Percentiles rank a stretch among this genome's conserved stretches.
Evolutionary conservation across 2,888 invertebrate species (phyloP).

Genomic region (Abrostola triplasia): DNA sequence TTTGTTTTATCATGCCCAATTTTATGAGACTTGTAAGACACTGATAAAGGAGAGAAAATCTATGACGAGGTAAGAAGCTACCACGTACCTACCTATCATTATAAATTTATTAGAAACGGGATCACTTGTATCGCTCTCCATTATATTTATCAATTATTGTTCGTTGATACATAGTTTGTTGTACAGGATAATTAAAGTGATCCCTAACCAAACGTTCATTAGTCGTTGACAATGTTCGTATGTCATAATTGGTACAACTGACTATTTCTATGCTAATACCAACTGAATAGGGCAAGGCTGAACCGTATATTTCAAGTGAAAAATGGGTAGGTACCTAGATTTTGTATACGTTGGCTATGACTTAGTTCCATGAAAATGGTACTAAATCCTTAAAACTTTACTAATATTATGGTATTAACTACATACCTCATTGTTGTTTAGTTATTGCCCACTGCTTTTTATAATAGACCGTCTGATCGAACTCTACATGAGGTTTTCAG

Average conservation of each 20-base stretch:
- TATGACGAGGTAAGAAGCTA: not conserved
- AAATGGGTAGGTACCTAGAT: not conserved
- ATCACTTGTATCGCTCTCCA: not conserved
- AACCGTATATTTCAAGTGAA: constrained; percentile 8
- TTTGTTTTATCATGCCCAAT: constrained; percentile 47
- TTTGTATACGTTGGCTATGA: constrained; percentile 1
- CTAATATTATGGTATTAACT: constrained; percentile 8
- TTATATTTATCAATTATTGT: constrained; percentile 12
- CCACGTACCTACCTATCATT: not conserved
- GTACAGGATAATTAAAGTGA: constrained; percentile 26
- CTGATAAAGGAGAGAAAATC: constrained; percentile 23
- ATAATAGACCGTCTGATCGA: too few species aligned
- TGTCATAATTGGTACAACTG: constrained; percentile 38
- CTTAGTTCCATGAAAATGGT: not conserved
- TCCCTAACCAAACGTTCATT: constrained; percentile 47
- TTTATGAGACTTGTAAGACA: constrained; percentile 43
- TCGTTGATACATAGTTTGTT: constrained; percentile 1
- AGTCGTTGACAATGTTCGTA: constrained; percentile 30
- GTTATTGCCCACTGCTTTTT: too few species aligned
- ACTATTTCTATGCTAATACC: constrained; percentile 44
- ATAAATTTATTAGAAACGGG: constrained; percentile 13
- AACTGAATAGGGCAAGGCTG: constrained; percentile 14
- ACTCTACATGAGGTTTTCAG: too few species aligned
- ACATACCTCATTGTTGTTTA: too few species aligned
- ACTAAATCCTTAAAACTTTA: constrained; percentile 9